Base-by-base conservation (phyloP, 2,797 vertebrate species). In the Euthynnus affinis region DNA sequence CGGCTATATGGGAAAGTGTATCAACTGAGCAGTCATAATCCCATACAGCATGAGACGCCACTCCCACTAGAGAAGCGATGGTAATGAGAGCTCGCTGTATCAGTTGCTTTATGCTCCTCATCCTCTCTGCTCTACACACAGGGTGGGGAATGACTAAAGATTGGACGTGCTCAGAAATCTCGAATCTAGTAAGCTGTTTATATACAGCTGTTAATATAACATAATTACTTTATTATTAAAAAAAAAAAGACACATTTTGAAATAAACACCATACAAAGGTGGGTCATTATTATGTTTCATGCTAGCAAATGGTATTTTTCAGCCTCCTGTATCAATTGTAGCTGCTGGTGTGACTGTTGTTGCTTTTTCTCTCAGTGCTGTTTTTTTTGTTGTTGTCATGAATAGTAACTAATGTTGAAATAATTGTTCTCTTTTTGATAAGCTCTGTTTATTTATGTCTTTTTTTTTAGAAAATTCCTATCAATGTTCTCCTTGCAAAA, bases 31-130 rank as follows among this genome's bases (percentile, higher is more conserved):
- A 63, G 18, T 71, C 29, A 22, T 80, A 68, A 74, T 81, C 63
- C 74, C 63, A 23, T 48, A 13, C 46, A 65, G 73, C 29, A 59
- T 48, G 27, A 60, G 61, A 60, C 1, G 29, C 65, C 77, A 64
- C 81, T 80, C 77, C 78, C 83, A 57, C 44, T 66, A 80, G 73
- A 56, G 27, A 71, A 58, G 74, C 61, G 60, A 44, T 46, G 76
- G 84, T 85, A 83, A 80, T 57, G 64, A 79, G 80, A 87, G 70
- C 75, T 56, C 23, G n/a, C 59, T 74, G 68, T 81, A 78, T 89
- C 78, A 18, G 48, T 86, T 72, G 57, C 76, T 46, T 22, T 52
- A 70, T 73, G 37, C 71, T 29, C 27, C 29, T 51, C 73, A 52
- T 51, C 29, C 53, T 84, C 60, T 71, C 4, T 71, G 0, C 66